phyloP scores from a whole-genome alignment of 2,888 invertebrate species.

The Bellardia bayeri region DNA sequence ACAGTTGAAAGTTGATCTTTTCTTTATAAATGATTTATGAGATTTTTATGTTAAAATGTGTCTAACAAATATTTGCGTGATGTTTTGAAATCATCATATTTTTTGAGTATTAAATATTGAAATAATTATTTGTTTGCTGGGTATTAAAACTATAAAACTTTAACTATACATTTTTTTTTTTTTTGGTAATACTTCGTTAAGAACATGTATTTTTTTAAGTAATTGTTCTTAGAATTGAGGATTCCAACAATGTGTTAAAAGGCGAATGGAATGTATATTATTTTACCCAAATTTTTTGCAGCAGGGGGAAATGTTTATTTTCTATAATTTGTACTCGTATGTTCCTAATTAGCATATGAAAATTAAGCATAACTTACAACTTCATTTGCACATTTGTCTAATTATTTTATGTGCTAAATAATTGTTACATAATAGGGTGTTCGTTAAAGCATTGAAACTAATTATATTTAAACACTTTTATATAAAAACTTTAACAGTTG shows the following conservation, averaged over 20 bases:
- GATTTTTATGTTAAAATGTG: constrained; percentile 57
- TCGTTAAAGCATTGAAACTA: not conserved
- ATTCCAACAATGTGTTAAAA: not conserved
- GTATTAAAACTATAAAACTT: constrained; percentile 9
- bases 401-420: constrained; percentile 77
- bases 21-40: constrained; percentile 62
- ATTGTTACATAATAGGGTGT: constrained; percentile 21
- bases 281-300: no score
- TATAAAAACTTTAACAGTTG: no score
- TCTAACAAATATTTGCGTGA: constrained; percentile 30
- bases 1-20: constrained; percentile 24
- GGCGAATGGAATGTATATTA: not conserved
- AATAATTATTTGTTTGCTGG: constrained; percentile 35
- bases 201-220: not conserved
- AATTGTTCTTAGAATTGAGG: constrained; percentile 43
- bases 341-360: constrained; percentile 39
- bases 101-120: no score
- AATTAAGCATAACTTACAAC: constrained; percentile 78
- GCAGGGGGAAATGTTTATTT: no score
- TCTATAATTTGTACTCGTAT: not conserved
- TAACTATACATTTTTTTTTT: constrained; percentile 33
- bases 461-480: no score
- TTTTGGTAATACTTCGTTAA: constrained; percentile 24
- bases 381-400: constrained; percentile 81
- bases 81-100: constrained; percentile 11